phyloP scores from a whole-genome alignment of 1,140 invertebrate species.

The Drosophila santomea region DNA sequence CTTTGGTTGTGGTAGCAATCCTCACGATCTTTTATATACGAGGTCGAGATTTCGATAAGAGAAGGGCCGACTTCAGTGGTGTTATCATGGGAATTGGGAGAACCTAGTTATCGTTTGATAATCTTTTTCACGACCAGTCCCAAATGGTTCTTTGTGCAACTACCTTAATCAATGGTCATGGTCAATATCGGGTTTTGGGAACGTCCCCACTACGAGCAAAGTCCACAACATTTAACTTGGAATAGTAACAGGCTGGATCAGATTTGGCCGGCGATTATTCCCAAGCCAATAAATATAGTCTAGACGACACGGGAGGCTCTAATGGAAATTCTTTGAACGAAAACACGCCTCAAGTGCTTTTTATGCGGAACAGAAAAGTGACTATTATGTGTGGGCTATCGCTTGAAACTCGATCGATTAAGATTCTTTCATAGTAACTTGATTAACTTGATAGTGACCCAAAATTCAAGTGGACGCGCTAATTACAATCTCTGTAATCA shows the following conservation, averaged over 20 bases:
- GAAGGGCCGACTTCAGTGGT: neutral
- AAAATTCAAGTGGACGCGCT: neutral
- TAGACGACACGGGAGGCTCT: neutral
- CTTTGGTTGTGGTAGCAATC: neutral
- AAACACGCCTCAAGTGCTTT: neutral
- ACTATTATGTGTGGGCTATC: neutral
- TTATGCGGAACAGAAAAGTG: neutral
- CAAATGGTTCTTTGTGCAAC: neutral
- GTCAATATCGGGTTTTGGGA: neutral
- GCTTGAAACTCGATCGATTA: neutral
- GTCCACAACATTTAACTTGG: neutral
- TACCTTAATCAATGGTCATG: neutral
- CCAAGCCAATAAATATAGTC: neutral
- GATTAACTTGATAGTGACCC: neutral
- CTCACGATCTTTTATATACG: constrained; percentile 6
- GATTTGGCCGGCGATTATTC: neutral
- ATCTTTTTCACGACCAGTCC: neutral
- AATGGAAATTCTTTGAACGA: neutral
- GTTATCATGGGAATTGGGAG: neutral
- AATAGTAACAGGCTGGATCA: neutral
- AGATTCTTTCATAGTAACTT: neutral
- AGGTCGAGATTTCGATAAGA: constrained; percentile 3
- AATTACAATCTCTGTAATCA: no score
- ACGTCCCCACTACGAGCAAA: neutral
- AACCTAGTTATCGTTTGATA: neutral